phyloP scores from a whole-genome alignment of 2,113 vertebrate genomes.

The Microcebus lehilahytsara region DNA sequence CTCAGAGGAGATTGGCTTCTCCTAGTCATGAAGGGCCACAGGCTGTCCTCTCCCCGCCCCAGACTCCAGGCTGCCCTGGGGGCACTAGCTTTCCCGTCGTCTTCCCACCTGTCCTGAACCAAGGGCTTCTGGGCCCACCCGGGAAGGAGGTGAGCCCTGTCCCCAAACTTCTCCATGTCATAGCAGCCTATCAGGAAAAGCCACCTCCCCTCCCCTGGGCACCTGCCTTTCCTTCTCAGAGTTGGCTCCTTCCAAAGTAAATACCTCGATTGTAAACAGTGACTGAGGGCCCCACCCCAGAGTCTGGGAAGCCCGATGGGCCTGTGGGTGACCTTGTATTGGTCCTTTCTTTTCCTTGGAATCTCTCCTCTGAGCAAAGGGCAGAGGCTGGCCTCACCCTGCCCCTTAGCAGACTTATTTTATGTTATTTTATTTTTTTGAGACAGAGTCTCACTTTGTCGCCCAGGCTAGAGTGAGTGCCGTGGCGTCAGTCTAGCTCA shows the following conservation, averaged over 20 bases:
- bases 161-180: background rate
- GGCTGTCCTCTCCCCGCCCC: background rate
- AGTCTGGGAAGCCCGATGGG: background rate
- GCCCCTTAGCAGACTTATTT: background rate
- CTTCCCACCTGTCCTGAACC: background rate
- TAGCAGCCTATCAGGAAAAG: accelerated
- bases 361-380: background rate
- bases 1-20: background rate
- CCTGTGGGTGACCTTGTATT: background rate
- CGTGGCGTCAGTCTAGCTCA: too few relatives aligned
- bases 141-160: background rate
- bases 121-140: background rate
- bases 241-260: background rate
- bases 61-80: accelerated
- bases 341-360: background rate
- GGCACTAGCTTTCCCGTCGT: background rate
- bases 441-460: too few relatives aligned
- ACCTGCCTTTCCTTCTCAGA: too few relatives aligned
- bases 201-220: accelerated
- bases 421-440: too few relatives aligned
- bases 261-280: background rate
- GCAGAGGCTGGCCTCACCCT: background rate
- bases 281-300: background rate
- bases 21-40: accelerated
- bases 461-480: too few relatives aligned